A percentile compares a stretch with the other conserved stretches of the same genome.
Evolutionary conservation across 2,797 vertebrate species (phyloP).

Genomic region (Microhierax caerulescens): DNA sequence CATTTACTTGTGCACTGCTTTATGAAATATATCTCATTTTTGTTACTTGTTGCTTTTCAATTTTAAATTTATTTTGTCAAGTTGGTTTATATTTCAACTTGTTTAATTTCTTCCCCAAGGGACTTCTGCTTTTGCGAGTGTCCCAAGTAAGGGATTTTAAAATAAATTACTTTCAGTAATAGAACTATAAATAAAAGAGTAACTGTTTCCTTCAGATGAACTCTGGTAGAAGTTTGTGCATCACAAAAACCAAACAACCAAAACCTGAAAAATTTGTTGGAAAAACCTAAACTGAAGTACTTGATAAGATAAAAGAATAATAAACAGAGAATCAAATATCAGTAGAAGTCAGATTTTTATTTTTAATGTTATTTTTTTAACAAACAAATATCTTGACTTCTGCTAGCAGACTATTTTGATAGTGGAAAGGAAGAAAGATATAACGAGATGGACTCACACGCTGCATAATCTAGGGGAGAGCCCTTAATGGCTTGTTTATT

Average conservation of each 20-base stretch:
- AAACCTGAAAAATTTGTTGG: not conserved
- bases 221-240: not conserved
- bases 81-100: not conserved
- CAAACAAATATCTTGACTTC: not conserved
- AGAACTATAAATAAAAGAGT: not conserved
- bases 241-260: not conserved
- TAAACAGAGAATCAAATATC: not conserved
- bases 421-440: not conserved
- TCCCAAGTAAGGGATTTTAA: not conserved
- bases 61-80: not conserved
- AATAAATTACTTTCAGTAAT: not conserved
- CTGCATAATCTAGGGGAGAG: not conserved
- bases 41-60: not conserved
- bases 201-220: not conserved
- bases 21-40: not conserved
- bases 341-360: not conserved
- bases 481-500: constrained; percentile 1
- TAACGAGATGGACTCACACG: not conserved
- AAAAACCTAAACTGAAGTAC: not conserved
- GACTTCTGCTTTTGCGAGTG: not conserved
- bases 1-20: not conserved
- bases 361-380: not conserved
- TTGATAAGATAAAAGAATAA: not conserved
- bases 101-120: not conserved
- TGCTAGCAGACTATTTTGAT: not conserved